Evolutionary conservation across 2,797 vertebrate genomes (phyloP), one percentile per base, ranked within the genome.

Genomic region (Gymnopithys bicolor): DNA sequence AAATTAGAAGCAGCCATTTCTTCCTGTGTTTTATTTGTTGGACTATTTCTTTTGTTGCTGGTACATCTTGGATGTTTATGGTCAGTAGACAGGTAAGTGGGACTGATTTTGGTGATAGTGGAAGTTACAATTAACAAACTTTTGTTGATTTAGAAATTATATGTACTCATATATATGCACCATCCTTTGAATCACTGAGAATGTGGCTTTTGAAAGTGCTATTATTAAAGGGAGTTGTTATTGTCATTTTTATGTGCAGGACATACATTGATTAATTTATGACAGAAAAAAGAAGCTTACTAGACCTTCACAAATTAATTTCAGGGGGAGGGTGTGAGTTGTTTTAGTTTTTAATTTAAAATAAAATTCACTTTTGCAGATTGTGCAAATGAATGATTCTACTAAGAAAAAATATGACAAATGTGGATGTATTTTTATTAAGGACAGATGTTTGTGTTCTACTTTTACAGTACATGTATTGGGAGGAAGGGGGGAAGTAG

Each of bases 321-420:
- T 28, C 3, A 4, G 27, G 27, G 27, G 19, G 18, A 30, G 4
- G 6, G 8, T 22, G 4, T 12, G 2, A 21, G 1, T 43, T 35
- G 8, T 45, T 68, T n/a, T 67, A 68, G 4, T 68, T 67, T 60
- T 75, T 37, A 12, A 56, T 74, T 82, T 86, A 76, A 92, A 96
- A 58, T 51, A 9, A 73, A 71, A 62, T 85, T 69, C 46, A 67
- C 22, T 91, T 95, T 86, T 78, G 10, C 6, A 63, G 49, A 33
- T 35, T 46, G 41, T 68, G 45, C 93, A 93, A 95, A 89, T 86
- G 56, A 81, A 91, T 89, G 16, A 75, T 82, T 30, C 51, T 87
- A 60, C 62, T 79, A 49, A 77, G 69, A 35, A 86, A 43, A 94
- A 92, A 66, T 10, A 39, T 11, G 30, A 64, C 13, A 88, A 68